Conservation (phyloP, 2,797 vertebrate species). For the Anisognathus igniventris region DNA sequence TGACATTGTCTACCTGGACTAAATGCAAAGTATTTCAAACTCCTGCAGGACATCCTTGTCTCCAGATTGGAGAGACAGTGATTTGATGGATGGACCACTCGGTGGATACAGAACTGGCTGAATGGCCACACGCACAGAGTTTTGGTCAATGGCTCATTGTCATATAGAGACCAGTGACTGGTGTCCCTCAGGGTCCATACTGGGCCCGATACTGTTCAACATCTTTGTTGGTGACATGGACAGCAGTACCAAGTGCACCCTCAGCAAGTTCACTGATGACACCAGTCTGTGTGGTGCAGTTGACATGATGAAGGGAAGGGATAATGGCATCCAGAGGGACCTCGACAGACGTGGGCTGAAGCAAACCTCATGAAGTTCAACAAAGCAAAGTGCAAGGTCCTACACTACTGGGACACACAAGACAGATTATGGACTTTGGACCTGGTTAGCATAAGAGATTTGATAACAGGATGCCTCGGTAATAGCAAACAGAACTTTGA, state of each 20-base stretch:
- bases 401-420: not conserved
- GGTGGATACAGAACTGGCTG: not conserved
- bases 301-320: not conserved
- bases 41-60: not conserved
- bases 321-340: not conserved
- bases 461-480: not conserved
- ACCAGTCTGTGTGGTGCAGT: not conserved
- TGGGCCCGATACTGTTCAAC: accelerated
- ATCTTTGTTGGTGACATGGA: not conserved
- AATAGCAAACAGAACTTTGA: not conserved
- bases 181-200: not conserved
- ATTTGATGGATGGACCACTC: not conserved
- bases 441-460: not conserved
- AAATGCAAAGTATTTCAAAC: not conserved
- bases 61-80: not conserved
- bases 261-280: not conserved
- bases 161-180: not conserved
- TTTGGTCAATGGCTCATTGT: not conserved
- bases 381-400: not conserved
- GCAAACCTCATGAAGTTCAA: not conserved
- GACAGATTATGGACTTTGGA: not conserved
- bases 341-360: not conserved
- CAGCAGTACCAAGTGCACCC: not conserved
- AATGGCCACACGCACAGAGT: not conserved
- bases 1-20: not conserved